These are phyloP conservation scores for Stenodera caucasica DNA, from an alignment of 2,888 invertebrate species.

Conservation along the genomic window DNA sequence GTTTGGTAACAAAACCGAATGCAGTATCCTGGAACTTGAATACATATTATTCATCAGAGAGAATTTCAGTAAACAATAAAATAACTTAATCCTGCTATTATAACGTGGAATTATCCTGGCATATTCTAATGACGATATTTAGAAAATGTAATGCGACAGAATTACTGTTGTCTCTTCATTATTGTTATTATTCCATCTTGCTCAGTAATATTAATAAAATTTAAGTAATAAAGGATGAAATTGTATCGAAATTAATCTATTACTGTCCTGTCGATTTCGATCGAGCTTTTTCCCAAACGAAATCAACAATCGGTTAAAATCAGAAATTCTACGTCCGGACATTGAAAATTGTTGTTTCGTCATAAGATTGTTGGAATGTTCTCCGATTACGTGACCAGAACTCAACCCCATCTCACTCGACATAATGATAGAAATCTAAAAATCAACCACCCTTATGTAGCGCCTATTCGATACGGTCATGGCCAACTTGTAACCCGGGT, in stretches of 20 bases:
- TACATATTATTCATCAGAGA: background rate
- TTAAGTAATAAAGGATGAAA: too few species aligned
- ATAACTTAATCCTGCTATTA: background rate
- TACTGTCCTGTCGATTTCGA: too few species aligned
- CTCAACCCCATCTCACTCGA: background rate
- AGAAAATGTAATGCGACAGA: conserved; percentile 9
- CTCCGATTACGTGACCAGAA: background rate
- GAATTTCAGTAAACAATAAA: background rate
- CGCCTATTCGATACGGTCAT: background rate
- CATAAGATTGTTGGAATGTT: background rate
- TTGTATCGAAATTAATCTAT: too few species aligned
- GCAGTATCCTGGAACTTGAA: background rate
- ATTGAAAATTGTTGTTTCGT: background rate
- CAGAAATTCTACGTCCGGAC: too few species aligned
- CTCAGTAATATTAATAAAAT: too few species aligned
- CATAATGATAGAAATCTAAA: background rate
- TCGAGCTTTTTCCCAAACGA: too few species aligned
- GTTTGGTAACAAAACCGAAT: background rate
- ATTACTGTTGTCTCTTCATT: conserved; percentile 8
- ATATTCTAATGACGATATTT: conserved; percentile 7
- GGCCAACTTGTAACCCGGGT: background rate
- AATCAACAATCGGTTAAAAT: too few species aligned
- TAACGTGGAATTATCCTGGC: conserved; percentile 5
- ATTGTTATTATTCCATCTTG: background rate
- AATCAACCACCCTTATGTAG: background rate